Percentiles rank a stretch among this genome's conserved stretches.
phyloP scores from a whole-genome alignment of 2,888 invertebrate species.

The Allolobophora icterica region DNA sequence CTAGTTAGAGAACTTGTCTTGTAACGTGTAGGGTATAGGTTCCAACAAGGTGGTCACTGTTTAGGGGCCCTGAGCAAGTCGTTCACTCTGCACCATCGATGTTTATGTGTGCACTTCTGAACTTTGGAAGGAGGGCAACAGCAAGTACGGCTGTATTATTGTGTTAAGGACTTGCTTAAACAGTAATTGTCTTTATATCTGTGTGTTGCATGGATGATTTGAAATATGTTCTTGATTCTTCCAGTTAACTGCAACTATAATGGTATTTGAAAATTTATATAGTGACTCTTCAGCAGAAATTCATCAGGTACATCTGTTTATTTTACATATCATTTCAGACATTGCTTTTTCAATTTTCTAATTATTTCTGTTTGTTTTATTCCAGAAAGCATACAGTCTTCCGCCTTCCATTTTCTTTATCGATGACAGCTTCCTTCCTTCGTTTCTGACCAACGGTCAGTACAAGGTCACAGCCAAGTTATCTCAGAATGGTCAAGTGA shows the following conservation, averaged over 20 bases:
- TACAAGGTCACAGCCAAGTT: slow-evolving; percentile 39
- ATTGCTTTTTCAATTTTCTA: neutral
- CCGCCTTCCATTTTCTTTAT: slow-evolving; percentile 21
- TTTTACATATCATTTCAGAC: neutral
- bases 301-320: too few species aligned
- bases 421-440: slow-evolving; percentile 34
- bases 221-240: neutral
- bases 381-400: slow-evolving; percentile 24
- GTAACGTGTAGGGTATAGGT: too few species aligned
- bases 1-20: too few species aligned
- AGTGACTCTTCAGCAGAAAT: neutral
- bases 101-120: too few species aligned
- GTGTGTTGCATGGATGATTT: neutral
- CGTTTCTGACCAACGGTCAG: slow-evolving; percentile 38
- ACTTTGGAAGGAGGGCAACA: too few species aligned
- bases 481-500: slow-evolving; percentile 24
- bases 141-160: too few species aligned
- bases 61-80: too few species aligned
- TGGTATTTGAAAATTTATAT: neutral
- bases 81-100: too few species aligned
- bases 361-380: neutral
- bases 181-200: neutral
- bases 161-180: neutral
- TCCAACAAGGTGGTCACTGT: too few species aligned
- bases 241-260: neutral